Evolutionary conservation across 37 sponge, comb jelly and placozoan genomes (phyloP), one percentile per base, ranked within the genome.

Genomic region (Agelas oroides): DNA sequence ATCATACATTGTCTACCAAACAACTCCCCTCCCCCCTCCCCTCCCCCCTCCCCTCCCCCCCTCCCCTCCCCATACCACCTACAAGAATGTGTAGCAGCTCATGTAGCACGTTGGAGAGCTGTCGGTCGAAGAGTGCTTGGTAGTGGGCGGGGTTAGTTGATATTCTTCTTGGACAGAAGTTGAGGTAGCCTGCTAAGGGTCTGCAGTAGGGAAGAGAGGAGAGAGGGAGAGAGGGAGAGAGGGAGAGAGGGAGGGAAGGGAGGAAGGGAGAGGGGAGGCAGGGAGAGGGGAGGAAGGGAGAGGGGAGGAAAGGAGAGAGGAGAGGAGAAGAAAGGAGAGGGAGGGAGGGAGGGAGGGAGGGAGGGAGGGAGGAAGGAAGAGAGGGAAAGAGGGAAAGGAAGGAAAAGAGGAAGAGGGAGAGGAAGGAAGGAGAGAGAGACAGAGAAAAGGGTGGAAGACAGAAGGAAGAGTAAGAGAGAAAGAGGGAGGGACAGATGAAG

Each of bases 131-230:
- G n/a, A 56, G 15, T n/a, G n/a, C n/a, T n/a, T n/a, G n/a, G n/a
- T n/a, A 57, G 76, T 30, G 17, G 20, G 58, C 34, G 13, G 64
- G 78, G 55, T 36, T 28, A 56, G 5, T 53, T 19, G 64, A 53
- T 2, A 79, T 65, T 32, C 38, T 18, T 5, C 30, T 21, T 13
- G 64, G 77, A 38, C 88, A 88, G 70, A 88, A 57, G 63, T 79
- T 88, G 57, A 88, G 68, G 70, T 76, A 88, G 37, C 82, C 88
- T n/a, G 82, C 88, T 32, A 81, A 30, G 0, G 89, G 89, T 53
- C 84, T 76, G 60, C 38, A 25, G 28, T 16, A 46, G 36, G 37
- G 46, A 24, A 18, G 24, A 13, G 31, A 6, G 5, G 36, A 13
- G 35, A 31, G 70, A 6, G 37, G 70, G 31, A 34, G 70, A 16